These are phyloP conservation scores for Dione juno DNA, from an alignment of 2,888 invertebrate genomes.

Conservation along the genomic window DNA sequence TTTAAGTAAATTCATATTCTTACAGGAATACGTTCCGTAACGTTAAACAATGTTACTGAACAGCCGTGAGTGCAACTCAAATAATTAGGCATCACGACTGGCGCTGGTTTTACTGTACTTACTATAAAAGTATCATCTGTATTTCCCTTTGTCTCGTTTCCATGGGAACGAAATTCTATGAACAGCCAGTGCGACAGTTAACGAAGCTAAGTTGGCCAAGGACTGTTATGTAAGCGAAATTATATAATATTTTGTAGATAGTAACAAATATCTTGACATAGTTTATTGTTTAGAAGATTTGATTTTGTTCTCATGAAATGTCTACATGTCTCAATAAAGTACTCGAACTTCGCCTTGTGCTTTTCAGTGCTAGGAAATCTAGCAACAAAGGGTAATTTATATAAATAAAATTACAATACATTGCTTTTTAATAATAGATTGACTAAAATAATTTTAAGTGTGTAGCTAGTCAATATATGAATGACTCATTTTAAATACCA, in stretches of 20 bases:
- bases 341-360: not conserved
- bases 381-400: no score
- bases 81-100: not conserved
- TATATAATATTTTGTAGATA: not conserved
- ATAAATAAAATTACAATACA: no score
- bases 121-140: conserved; percentile 37
- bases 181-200: conserved; percentile 38
- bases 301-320: not conserved
- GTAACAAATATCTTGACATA: not conserved
- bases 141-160: conserved; percentile 41
- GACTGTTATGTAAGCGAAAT: conserved; percentile 33
- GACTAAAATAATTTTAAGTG: no score
- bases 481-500: no score
- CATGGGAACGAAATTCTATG: conserved; percentile 43
- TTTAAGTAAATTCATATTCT: not conserved
- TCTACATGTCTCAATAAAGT: not conserved
- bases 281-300: not conserved
- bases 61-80: not conserved
- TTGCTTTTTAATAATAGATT: no score
- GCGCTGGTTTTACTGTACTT: not conserved
- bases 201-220: conserved; percentile 39
- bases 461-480: no score
- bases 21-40: not conserved
- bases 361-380: not conserved
- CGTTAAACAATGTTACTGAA: not conserved